phyloP scores from a whole-genome alignment of 2,888 invertebrate species.

The Lucinisca nassula region DNA sequence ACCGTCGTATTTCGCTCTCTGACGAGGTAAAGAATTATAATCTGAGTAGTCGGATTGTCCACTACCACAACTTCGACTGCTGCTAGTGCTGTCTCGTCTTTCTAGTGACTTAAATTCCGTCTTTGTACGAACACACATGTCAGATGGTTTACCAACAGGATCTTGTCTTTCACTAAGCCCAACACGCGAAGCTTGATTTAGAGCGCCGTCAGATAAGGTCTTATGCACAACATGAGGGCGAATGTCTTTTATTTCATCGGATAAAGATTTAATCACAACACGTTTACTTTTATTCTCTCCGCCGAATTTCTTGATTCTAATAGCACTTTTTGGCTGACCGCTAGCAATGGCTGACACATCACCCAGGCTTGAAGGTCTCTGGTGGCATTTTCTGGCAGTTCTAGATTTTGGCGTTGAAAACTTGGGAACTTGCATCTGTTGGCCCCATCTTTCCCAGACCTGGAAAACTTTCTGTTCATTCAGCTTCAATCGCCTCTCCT shows the following conservation, averaged over 20 bases:
- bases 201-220: not conserved
- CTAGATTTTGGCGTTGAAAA: conserved; percentile 56
- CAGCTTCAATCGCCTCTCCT: conserved; percentile 55
- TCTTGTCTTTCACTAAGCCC: not conserved
- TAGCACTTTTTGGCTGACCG: conserved; percentile 9
- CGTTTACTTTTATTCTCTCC: not conserved
- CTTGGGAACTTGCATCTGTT: conserved; percentile 42
- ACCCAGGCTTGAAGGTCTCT: not conserved
- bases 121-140: not conserved
- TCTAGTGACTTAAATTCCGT: too few relatives aligned
- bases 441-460: conserved; percentile 58
- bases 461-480: conserved; percentile 64
- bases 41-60: not conserved
- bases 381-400: not conserved
- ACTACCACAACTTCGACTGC: not conserved
- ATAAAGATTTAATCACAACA: not conserved
- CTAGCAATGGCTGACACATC: not conserved
- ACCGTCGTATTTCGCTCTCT: not conserved
- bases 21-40: conserved; percentile 1
- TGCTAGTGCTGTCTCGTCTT: not conserved
- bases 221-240: not conserved
- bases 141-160: not conserved
- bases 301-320: not conserved
- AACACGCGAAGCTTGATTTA: not conserved
- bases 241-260: not conserved